Percentiles rank a stretch among this genome's conserved stretches.
Conservation (phyloP, 2,113 vertebrate genomes). For the Mixornis gularis region DNA sequence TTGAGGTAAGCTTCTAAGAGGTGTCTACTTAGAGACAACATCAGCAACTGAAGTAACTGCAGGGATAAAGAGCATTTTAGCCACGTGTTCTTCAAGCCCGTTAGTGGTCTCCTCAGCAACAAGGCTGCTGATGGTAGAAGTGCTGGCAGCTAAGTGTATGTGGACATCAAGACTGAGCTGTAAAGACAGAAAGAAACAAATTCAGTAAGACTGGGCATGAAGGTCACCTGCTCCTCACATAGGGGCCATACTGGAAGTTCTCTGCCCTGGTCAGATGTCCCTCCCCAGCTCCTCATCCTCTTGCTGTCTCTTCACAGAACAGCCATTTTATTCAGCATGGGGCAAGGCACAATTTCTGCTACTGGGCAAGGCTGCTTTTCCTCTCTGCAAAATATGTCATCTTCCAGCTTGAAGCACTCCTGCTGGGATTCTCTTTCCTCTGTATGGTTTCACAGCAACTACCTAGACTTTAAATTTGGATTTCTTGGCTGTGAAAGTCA, state of each 20-base stretch:
- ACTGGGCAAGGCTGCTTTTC: not conserved
- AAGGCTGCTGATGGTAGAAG: not conserved
- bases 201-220: not conserved
- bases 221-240: not conserved
- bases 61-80: not conserved
- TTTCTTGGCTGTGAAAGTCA: not conserved
- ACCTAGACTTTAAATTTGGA: not conserved
- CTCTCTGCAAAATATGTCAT: not conserved
- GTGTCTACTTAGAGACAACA: not conserved
- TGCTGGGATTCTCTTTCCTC: not conserved
- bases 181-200: not conserved
- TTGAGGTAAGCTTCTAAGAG: not conserved
- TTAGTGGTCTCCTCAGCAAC: conserved; percentile 53
- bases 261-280: not conserved
- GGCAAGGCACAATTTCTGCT: not conserved
- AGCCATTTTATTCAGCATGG: not conserved
- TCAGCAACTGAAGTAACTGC: not conserved
- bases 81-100: not conserved
- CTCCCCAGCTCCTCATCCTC: not conserved
- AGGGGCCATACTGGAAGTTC: not conserved
- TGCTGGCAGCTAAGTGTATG: fast-evolving
- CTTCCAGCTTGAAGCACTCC: not conserved
- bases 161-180: not conserved
- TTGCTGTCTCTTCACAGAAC: not conserved
- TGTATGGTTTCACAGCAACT: not conserved